Evolutionary conservation across 2,888 invertebrate genomes (phyloP).

Genomic region (Trachelus troglodyta): DNA sequence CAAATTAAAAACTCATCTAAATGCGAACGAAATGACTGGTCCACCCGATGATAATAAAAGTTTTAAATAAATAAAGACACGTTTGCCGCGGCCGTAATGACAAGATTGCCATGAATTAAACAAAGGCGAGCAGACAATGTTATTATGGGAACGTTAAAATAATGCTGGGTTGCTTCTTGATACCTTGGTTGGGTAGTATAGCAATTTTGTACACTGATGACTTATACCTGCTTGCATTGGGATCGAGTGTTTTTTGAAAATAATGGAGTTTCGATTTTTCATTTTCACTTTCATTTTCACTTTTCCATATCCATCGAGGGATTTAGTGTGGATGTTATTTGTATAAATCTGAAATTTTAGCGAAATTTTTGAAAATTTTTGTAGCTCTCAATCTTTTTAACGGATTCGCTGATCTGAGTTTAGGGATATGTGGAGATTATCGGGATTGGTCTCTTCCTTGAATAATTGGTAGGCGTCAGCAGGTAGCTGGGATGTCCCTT

Average conservation of each 20-base stretch:
- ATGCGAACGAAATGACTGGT: slow-evolving; percentile 46
- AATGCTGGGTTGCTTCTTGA: slow-evolving; percentile 35
- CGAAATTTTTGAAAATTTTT: too few relatives aligned
- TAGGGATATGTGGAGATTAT: too few relatives aligned
- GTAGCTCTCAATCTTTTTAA: too few relatives aligned
- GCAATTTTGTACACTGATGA: slow-evolving; percentile 11
- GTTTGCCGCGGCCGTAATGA: slow-evolving; percentile 43
- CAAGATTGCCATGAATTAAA: slow-evolving; percentile 51
- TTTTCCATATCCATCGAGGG: too few relatives aligned
- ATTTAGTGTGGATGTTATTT: too few relatives aligned
- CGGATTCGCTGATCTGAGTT: too few relatives aligned
- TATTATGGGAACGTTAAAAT: slow-evolving; percentile 41
- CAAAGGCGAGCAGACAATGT: slow-evolving; percentile 36
- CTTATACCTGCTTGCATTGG: too few relatives aligned
- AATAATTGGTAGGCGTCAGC: not conserved
- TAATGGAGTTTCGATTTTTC: too few relatives aligned
- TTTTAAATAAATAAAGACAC: slow-evolving; percentile 52
- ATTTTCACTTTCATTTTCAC: too few relatives aligned
- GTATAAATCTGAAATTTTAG: too few relatives aligned
- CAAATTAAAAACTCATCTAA: slow-evolving; percentile 57
- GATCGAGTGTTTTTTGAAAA: too few relatives aligned
- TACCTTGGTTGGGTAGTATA: slow-evolving; percentile 21
- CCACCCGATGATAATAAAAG: slow-evolving; percentile 34
- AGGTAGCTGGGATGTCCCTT: not conserved
- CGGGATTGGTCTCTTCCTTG: too few relatives aligned